Percentiles rank a stretch among this genome's conserved stretches.
Evolutionary conservation across 2,113 vertebrate species (phyloP).

Genomic region (Triplophysa rosa): DNA sequence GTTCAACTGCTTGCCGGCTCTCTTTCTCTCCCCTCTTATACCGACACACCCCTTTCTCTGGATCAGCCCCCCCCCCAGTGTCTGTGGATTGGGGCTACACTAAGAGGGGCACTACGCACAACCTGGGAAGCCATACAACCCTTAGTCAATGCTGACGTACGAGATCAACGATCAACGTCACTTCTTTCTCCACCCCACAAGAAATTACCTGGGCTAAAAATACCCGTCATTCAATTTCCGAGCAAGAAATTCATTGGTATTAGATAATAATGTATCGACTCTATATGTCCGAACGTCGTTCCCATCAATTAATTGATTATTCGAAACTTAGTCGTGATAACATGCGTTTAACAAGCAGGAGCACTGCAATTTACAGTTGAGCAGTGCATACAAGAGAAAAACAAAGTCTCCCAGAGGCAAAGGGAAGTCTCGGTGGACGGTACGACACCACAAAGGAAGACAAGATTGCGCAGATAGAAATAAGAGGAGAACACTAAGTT

Average conservation of each 20-base stretch:
- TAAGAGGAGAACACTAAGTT: background rate
- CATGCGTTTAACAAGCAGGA: background rate
- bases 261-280: background rate
- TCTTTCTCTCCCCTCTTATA: slow-evolving; percentile 78
- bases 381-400: slow-evolving; percentile 36
- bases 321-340: background rate
- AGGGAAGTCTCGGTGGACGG: slow-evolving; percentile 41
- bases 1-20: slow-evolving; percentile 69
- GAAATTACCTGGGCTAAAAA: slow-evolving; percentile 31
- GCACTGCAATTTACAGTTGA: background rate
- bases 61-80: slow-evolving; percentile 60
- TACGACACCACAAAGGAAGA: background rate
- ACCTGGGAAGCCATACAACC: slow-evolving; percentile 55
- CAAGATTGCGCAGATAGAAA: background rate
- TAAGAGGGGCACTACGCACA: slow-evolving; percentile 69
- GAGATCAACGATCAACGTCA: slow-evolving; percentile 60
- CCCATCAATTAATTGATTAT: background rate
- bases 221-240: slow-evolving; percentile 21
- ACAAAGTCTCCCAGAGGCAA: slow-evolving; percentile 43
- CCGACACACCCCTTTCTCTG: slow-evolving; percentile 73
- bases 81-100: slow-evolving; percentile 47
- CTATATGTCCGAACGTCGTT: background rate
- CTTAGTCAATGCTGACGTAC: slow-evolving; percentile 65
- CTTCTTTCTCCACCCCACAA: slow-evolving; percentile 56
- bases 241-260: background rate